Evolutionary conservation across 2,113 vertebrate species (phyloP), one percentile per base, ranked within the genome.

Genomic region (Channa maculata): DNA sequence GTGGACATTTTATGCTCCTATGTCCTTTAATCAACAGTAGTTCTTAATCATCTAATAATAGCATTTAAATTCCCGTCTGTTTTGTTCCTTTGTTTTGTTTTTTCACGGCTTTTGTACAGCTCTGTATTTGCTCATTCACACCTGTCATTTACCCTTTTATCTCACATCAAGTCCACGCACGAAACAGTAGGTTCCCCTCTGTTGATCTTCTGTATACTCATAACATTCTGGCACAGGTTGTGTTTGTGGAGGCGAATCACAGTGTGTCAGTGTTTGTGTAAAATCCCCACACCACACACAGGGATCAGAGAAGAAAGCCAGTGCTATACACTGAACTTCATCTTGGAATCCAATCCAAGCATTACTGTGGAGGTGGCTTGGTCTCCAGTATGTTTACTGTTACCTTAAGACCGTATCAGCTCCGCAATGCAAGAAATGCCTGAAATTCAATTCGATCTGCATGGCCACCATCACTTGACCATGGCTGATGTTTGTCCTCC

Each of bases 361-460:
- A 50, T 79, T 65, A 38, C 74, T 51, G 82, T 58, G 44, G 79
- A 69, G 77, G 79, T 68, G 80, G 65, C 75, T 79, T 13, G 66
- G 71, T 49, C 74, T 75, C 75, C 82, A 72, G 69, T 84, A 75
- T 76, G 61, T 89, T 88, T 80, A 69, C 72, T 39, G 71, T 71
- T 80, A 82, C 80, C 77, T 76, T 59, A 15, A 66, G 77, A 77
- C 74, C 58, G 2, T 75, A 81, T 86, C 79, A 71, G 69, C 69
- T n/a, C 59, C 33, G 75, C 71, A 73, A 75, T 82, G 69, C 80
- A 71, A 73, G 71, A 75, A 78, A 57, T 64, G 85, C 77, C 44
- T 78, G 73, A 84, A 87, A 91, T 91, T 78, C 48, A 53, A 90
- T 90, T 92, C 75, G 86, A 87, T 91, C 89, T 90, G 87, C 87